These are phyloP conservation scores for Diplolepis rosae DNA, from an alignment of 2,888 invertebrate species.

Conservation along the genomic window DNA sequence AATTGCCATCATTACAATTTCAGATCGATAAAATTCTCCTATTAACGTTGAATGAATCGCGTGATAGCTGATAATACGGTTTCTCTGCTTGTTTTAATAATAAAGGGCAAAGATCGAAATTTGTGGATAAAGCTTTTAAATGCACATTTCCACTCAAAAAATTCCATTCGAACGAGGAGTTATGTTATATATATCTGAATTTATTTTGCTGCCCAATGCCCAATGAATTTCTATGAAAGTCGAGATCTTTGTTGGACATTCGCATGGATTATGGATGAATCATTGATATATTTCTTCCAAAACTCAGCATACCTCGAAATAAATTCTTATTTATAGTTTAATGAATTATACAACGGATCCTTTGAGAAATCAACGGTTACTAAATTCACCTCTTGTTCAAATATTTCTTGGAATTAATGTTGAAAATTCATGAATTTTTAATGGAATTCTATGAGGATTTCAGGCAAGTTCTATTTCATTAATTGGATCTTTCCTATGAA, in stretches of 20 bases:
- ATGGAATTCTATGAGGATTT: no score
- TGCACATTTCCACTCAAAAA: not conserved
- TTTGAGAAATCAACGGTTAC: no score
- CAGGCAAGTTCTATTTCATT: no score
- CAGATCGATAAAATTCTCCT: slow-evolving; percentile 39
- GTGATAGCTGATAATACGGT: not conserved
- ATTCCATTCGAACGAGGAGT: no score
- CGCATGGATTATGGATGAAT: not conserved
- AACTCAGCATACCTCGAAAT: no score
- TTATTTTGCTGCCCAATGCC: not conserved
- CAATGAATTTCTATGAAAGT: not conserved
- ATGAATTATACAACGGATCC: no score
- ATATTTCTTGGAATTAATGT: no score
- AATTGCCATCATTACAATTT: slow-evolving; percentile 50
- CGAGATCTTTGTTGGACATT: not conserved
- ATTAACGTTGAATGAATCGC: slow-evolving; percentile 19
- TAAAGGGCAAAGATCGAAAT: not conserved
- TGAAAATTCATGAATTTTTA: no score
- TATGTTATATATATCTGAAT: not conserved
- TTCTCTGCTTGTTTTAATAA: slow-evolving; percentile 10
- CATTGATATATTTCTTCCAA: not conserved
- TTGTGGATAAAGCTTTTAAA: not conserved
- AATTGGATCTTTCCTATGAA: no score
- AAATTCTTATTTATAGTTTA: no score
- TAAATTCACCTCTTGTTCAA: no score